Evolutionary conservation across 2,797 vertebrate genomes (phyloP).

Genomic region (Clamator glandarius): DNA sequence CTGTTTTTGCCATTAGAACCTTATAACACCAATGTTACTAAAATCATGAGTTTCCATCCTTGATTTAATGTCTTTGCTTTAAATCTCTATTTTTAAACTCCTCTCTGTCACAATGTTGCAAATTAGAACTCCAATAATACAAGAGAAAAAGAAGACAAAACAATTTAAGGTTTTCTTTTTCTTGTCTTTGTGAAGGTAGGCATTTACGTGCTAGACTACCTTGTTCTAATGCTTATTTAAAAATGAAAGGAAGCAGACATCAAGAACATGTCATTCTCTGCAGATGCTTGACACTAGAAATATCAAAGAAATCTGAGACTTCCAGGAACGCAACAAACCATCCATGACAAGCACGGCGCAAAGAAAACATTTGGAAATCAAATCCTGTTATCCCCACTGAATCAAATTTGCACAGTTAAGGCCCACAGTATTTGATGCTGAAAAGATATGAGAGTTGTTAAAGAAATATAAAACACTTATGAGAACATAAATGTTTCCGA

Average conservation of each 20-base stretch:
- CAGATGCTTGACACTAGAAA: background rate
- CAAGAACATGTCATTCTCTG: background rate
- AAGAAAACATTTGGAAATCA: background rate
- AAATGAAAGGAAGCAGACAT: background rate
- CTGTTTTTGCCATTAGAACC: background rate
- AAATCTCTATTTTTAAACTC: background rate
- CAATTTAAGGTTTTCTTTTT: background rate
- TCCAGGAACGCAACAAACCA: background rate
- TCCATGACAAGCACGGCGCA: accelerated
- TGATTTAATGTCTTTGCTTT: background rate
- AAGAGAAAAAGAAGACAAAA: background rate
- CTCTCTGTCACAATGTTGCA: background rate
- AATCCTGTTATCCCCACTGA: background rate
- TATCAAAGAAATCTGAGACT: background rate
- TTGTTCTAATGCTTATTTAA: no score
- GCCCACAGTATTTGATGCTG: background rate
- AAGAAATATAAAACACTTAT: background rate
- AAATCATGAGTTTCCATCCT: background rate
- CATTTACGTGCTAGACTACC: no score
- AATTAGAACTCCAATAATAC: background rate
- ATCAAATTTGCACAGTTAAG: background rate
- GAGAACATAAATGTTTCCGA: background rate
- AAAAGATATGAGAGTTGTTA: background rate
- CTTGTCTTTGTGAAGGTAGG: background rate
- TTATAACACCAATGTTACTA: background rate